Conservation (phyloP, 1,140 invertebrate genomes). For the Acromyrmex charruanus region DNA sequence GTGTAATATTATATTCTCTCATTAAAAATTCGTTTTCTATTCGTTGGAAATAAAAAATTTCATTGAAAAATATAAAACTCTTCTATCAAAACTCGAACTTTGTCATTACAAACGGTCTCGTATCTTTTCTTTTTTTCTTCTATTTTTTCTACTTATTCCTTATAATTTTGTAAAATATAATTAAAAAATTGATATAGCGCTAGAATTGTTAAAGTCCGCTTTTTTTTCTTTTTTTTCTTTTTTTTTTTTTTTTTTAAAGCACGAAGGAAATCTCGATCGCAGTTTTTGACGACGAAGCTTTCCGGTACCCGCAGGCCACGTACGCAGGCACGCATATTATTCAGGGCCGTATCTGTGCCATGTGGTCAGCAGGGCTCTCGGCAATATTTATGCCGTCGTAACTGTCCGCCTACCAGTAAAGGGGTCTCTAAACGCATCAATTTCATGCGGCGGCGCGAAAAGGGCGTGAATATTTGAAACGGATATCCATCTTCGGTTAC, state of each 20-base stretch:
- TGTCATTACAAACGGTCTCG: neutral
- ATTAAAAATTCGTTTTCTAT: neutral
- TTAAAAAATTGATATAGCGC: too few species aligned
- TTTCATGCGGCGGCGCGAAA: conserved; percentile 84
- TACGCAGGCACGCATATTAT: conserved; percentile 67
- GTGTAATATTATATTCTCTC: neutral
- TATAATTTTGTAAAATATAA: neutral
- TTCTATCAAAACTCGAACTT: neutral
- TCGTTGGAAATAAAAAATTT: neutral
- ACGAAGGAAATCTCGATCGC: conserved; percentile 29
- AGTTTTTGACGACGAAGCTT: conserved; percentile 49
- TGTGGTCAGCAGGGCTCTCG: conserved; percentile 83
- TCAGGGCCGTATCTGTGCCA: conserved; percentile 79
- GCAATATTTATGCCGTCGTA: conserved; percentile 85
- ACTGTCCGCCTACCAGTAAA: conserved; percentile 85
- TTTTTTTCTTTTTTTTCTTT: too few species aligned
- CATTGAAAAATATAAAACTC: neutral
- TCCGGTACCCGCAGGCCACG: conserved; percentile 66
- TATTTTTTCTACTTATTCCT: neutral
- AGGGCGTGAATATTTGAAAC: conserved; percentile 87
- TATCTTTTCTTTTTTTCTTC: neutral
- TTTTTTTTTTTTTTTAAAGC: neutral
- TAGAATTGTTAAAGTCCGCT: neutral
- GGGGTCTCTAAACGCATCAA: conserved; percentile 86
- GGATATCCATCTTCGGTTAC: conserved; percentile 86